Evolutionary conservation across 2,888 invertebrate species (phyloP), one percentile per base, ranked within the genome.

Genomic region (Malacosoma neustria): DNA sequence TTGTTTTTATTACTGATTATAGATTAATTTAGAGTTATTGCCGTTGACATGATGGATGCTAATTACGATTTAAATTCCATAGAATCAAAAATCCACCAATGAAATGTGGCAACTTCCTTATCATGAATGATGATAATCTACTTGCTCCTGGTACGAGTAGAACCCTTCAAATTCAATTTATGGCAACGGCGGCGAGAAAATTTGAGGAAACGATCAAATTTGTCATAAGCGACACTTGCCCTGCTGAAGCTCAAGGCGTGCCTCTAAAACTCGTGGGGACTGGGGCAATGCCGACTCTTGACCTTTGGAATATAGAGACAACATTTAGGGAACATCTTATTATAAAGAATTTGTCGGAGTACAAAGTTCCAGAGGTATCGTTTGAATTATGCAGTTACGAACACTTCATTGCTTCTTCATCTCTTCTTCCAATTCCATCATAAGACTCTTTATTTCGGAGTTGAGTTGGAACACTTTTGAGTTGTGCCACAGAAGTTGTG

Each of bases 251-350:
- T 11, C 55, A 76, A 11, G 88, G 88, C 0, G 85, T 82, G 33
- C 71, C 68, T 2, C 51, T 90, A 1, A 76, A 50, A 30, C 53
- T 91, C 4, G 72, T 77, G 1, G 88, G 87, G 2, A 82, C 81
- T 11, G 89, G 88, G 13, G 87, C 85, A n/a, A 68, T 88, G 51
- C 90, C 91, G 0, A 68, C 66, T 5, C 56, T 90, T 37, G 87
- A 90, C 54, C 87, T 90, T 39, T 72, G 81, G 58, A 87, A 90
- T 56, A 58, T 87, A 13, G 79, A 87, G 36, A 81, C 75, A 2
- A 89, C 91, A 1, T 91, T 91, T 55, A 79, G 82, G 41, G 88
- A 90, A 58, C 88, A 89, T 51, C 74, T 87, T 12, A 76, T 90
- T 40, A 86, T 89, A 1, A 82, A 89, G 51, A 73, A 67, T 38